phyloP scores from a whole-genome alignment of 2,888 invertebrate species.

The Coremacera marginata region DNA sequence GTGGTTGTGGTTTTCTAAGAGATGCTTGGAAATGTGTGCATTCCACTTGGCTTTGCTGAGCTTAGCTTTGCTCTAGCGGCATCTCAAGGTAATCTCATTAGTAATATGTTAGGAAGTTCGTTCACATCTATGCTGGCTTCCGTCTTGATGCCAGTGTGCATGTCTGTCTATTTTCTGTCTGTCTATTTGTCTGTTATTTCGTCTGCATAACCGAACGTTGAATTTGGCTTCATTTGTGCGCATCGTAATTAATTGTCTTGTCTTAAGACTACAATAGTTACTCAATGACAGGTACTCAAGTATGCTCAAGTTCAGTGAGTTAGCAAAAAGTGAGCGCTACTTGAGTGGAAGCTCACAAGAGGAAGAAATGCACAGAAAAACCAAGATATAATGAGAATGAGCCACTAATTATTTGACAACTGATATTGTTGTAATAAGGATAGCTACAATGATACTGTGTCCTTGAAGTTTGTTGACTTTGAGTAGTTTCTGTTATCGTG shows the following conservation, averaged over 20 bases:
- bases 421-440: slow-evolving; percentile 19
- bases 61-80: not conserved
- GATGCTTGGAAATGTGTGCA: not conserved
- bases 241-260: slow-evolving; percentile 29
- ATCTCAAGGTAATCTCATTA: not conserved
- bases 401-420: slow-evolving; percentile 24
- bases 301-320: slow-evolving; percentile 2
- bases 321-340: not conserved
- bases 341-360: not conserved
- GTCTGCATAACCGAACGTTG: not conserved
- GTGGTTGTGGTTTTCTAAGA: not conserved
- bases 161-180: not conserved
- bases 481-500: no score
- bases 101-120: not conserved
- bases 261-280: slow-evolving; percentile 29
- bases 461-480: not conserved
- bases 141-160: not conserved
- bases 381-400: not conserved
- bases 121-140: not conserved
- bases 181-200: not conserved
- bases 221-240: slow-evolving; percentile 5
- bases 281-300: slow-evolving; percentile 19
- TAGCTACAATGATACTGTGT: not conserved
- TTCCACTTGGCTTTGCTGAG: not conserved
- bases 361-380: not conserved